A percentile compares a stretch with the other conserved stretches of the same genome.
Conservation (phyloP, 2,113 vertebrate species). For the Hemichromis elongatus region DNA sequence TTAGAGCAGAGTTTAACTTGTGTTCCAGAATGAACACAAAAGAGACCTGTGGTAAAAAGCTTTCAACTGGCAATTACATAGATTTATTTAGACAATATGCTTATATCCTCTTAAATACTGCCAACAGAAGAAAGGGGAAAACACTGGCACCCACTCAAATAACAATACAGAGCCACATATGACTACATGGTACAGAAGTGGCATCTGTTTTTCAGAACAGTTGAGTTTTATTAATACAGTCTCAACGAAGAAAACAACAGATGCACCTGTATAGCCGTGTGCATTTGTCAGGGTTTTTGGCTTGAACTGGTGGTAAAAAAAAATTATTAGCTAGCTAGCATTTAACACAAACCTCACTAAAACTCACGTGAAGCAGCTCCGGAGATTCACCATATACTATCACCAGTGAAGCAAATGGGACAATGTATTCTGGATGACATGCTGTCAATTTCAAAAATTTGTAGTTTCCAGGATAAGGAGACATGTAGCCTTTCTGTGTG, state of each 20-base stretch:
- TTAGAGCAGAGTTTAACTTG: neutral
- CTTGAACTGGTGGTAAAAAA: neutral
- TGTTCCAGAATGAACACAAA: neutral
- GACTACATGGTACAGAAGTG: neutral
- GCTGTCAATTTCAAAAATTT: neutral
- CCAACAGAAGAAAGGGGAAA: neutral
- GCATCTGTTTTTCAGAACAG: neutral
- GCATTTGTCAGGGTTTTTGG: rapidly evolving
- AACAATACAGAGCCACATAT: neutral
- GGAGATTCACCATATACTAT: rapidly evolving
- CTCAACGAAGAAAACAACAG: neutral
- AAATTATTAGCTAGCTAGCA: neutral
- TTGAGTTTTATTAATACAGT: neutral
- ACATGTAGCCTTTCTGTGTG: neutral
- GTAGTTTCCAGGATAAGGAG: neutral
- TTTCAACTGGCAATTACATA: neutral
- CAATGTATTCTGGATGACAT: neutral
- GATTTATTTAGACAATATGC: neutral
- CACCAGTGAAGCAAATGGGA: neutral
- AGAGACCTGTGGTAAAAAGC: neutral
- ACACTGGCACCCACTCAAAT: neutral
- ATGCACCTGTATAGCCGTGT: neutral
- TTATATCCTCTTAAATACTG: neutral
- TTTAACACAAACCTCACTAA: neutral
- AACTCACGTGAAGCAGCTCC: neutral